Evolutionary conservation across 2,797 vertebrate species (phyloP).

Genomic region (Molossus molossus): DNA sequence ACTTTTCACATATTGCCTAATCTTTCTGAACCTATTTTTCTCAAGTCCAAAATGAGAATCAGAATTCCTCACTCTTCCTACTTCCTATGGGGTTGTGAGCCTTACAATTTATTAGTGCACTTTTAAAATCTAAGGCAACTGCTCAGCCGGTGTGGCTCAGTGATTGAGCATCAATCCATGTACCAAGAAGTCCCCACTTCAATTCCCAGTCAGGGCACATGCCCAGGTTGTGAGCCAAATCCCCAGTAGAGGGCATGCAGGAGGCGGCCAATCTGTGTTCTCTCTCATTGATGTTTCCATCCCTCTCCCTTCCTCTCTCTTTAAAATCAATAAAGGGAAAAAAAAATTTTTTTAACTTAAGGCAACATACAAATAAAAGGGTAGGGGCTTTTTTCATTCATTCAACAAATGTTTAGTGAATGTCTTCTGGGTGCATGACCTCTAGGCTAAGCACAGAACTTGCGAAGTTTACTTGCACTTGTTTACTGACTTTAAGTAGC

Average conservation of each 20-base stretch:
- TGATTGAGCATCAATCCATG: too few species aligned
- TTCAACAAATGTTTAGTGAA: neutral
- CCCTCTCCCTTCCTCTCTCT: too few species aligned
- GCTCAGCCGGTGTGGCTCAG: too few species aligned
- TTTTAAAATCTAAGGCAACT: neutral
- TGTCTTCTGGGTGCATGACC: neutral
- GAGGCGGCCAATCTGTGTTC: too few species aligned
- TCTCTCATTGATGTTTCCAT: too few species aligned
- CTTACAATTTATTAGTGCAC: neutral
- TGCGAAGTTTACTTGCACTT: neutral
- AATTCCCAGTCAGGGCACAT: too few species aligned
- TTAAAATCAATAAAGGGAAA: too few species aligned
- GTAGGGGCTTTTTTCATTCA: neutral
- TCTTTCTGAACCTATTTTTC: neutral
- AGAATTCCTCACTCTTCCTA: neutral
- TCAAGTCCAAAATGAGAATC: neutral
- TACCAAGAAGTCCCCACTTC: too few species aligned
- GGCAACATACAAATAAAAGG: neutral
- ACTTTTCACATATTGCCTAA: neutral
- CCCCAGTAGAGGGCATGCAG: too few species aligned
- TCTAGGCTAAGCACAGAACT: neutral
- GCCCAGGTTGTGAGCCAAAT: too few species aligned
- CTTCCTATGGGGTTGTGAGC: neutral
- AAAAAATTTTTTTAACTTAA: neutral
- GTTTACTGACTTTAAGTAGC: neutral